Base-by-base conservation (phyloP, 2,113 vertebrate genomes). In the Motacilla tschutschensis region DNA sequence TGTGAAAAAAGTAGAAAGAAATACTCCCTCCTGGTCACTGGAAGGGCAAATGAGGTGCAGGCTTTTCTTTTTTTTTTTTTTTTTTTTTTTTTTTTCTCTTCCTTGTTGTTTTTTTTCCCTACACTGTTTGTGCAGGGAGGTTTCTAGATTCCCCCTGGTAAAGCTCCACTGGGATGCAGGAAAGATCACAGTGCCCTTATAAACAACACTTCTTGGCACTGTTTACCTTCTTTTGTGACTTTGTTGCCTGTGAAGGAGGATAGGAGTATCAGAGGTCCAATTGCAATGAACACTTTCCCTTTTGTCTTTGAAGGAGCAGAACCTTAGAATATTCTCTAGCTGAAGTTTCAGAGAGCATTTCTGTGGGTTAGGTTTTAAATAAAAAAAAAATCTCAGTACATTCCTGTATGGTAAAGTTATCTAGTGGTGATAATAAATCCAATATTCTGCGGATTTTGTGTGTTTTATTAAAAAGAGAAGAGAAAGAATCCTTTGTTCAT, bases 1-100 rank as follows among this genome's bases (percentile, higher is more conserved):
- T 97, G 95, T 93, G 95, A 96, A 97, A 88, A 96, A 96, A 94
- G 94, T 95, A 96, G 96, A 96, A 97, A 97, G 97, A 97, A 96
- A 96, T 95, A 96, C 96, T 97, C 97, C 96, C 96, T 96, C 96
- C 94, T 98, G 97, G 97, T 98, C 96, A 97, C 93, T 93, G 95
- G 98, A 99, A 98, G 98, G 98, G 97, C 98, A 93, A 97, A 98
- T 96, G 98, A 97, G 98, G 97, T 97, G 97, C 92, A 91, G 67
- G 57, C n/a, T 41, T 53, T 79, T 79, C 1, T 87, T 87, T 65
- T 81, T 66, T 72, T 76, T 58, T 74, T 62, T 29, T 43, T 47
- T 47, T 47, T n/a, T n/a, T n/a, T 47, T 43, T 9, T 48, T 16
- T 25, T 28, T 41, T 20, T 10, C 4, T 33, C 22, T 25, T 24